phyloP scores from a whole-genome alignment of 2,113 vertebrate species.

The Cynocephalus volans region DNA sequence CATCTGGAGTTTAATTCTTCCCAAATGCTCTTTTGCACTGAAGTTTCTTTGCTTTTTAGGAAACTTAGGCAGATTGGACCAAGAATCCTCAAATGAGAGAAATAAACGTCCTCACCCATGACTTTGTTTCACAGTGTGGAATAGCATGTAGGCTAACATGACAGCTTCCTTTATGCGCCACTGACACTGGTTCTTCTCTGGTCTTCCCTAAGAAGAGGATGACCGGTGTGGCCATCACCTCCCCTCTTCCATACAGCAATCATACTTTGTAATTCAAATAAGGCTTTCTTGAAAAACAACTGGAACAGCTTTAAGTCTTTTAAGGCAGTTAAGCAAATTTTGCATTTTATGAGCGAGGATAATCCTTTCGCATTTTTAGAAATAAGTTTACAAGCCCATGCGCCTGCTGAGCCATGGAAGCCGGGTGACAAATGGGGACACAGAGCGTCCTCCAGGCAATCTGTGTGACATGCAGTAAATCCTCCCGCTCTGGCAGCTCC shows the following conservation, averaged over 20 bases:
- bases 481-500: constrained; percentile 36
- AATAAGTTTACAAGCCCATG: constrained; percentile 62
- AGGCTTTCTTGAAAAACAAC: constrained; percentile 63
- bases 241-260: neutral
- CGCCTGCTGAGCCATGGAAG: constrained; percentile 30
- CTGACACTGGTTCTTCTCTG: neutral
- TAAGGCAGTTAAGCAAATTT: constrained; percentile 76
- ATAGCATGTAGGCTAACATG: fast-evolving
- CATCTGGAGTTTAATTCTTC: neutral
- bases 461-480: constrained; percentile 49
- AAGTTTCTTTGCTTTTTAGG: constrained; percentile 1
- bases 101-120: neutral
- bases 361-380: constrained; percentile 72
- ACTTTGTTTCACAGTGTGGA: neutral
- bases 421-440: constrained; percentile 38
- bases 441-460: neutral
- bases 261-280: constrained; percentile 79
- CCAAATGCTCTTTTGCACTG: neutral
- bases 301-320: constrained; percentile 66
- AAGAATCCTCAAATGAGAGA: constrained; percentile 31
- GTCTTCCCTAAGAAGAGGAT: neutral
- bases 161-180: neutral
- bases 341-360: constrained; percentile 79
- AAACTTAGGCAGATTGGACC: neutral
- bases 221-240: neutral